Conservation (phyloP, 2,888 invertebrate species). For the Geophilus truncorum region DNA sequence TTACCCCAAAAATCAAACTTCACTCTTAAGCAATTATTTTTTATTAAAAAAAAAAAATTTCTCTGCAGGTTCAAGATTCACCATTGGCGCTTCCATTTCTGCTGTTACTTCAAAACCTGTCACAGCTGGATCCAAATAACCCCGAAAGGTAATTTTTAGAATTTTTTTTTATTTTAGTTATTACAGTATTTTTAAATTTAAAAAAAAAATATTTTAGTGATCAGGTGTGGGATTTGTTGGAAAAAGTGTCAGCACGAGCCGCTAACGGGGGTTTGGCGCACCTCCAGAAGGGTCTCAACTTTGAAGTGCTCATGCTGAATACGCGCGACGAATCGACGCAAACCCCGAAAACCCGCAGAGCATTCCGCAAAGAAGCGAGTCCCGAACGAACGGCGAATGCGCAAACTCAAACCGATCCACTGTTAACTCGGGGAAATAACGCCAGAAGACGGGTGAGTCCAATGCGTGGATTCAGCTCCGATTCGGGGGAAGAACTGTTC, state of each 20-base stretch:
- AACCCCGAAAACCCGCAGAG: slow-evolving; percentile 21
- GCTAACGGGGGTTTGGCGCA: slow-evolving; percentile 33
- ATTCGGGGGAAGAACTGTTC: slow-evolving; percentile 30
- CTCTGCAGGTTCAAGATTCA: slow-evolving; percentile 20
- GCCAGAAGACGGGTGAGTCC: neutral
- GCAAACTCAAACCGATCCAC: slow-evolving; percentile 2
- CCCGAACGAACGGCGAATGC: neutral
- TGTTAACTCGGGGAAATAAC: neutral
- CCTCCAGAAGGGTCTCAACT: neutral
- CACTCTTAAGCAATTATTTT: too few relatives aligned
- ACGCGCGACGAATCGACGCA: slow-evolving; percentile 28
- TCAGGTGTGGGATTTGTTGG: slow-evolving; percentile 41
- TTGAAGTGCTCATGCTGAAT: neutral
- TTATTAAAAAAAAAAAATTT: neutral
- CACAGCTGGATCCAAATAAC: slow-evolving; percentile 20
- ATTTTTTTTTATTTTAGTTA: neutral
- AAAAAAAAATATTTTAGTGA: slow-evolving; percentile 37
- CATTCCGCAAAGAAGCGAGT: neutral
- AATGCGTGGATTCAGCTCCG: neutral
- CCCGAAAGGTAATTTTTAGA: slow-evolving; percentile 22
- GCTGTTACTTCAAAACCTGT: slow-evolving; percentile 9
- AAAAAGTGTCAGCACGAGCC: slow-evolving; percentile 39
- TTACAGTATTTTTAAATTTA: too few relatives aligned
- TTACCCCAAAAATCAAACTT: too few relatives aligned
- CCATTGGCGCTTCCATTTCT: slow-evolving; percentile 11